Evolutionary conservation across 2,888 invertebrate species (phyloP).

Genomic region (Mechanitis messenoides): DNA sequence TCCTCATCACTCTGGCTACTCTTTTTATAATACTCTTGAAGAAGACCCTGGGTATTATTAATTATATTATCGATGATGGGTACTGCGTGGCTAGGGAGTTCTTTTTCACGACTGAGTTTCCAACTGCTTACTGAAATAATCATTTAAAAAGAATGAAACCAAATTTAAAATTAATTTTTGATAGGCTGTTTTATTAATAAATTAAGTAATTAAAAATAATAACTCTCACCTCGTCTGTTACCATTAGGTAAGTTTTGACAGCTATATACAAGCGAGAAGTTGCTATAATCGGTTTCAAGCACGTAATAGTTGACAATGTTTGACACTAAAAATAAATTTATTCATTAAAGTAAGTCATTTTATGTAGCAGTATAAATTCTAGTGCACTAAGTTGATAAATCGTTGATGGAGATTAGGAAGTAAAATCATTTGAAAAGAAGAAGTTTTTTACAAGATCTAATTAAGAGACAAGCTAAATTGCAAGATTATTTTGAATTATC

Average conservation of each 20-base stretch:
- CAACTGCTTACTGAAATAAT: conserved; percentile 56
- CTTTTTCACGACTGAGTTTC: conserved; percentile 51
- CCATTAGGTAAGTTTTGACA: conserved; percentile 44
- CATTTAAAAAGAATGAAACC: background rate
- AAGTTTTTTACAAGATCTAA: too few relatives aligned
- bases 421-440: too few relatives aligned
- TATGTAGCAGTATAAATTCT: too few relatives aligned
- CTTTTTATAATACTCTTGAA: conserved; percentile 43
- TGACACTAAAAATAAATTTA: conserved; percentile 36
- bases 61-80: conserved; percentile 41
- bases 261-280: conserved; percentile 55
- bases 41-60: conserved; percentile 50
- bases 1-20: conserved; percentile 52
- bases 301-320: conserved; percentile 43
- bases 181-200: background rate
- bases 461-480: too few relatives aligned
- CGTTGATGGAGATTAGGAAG: too few relatives aligned
- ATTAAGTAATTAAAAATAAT: conserved; percentile 10
- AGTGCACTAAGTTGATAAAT: too few relatives aligned
- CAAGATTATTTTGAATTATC: too few relatives aligned
- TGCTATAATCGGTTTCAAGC: conserved; percentile 55
- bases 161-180: background rate
- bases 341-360: background rate
- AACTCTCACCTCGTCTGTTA: conserved; percentile 48
- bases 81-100: conserved; percentile 37